Evolutionary conservation across 1,140 invertebrate species (phyloP), one percentile per base, ranked within the genome.

Genomic region (Triops longicaudatus): DNA sequence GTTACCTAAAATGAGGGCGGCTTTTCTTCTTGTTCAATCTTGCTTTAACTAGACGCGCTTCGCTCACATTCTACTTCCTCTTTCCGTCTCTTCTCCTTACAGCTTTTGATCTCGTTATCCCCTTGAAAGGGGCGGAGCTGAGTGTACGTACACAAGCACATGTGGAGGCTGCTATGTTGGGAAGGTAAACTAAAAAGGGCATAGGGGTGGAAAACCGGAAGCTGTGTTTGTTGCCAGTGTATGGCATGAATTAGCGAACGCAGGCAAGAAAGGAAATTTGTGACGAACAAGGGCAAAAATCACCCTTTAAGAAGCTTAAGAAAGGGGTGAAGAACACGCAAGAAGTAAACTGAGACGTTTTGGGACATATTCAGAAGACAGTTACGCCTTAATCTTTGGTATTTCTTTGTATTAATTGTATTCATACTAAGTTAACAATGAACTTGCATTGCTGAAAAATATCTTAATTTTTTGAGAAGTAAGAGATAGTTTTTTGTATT

Each of bases 171-270:
- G 50, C 14, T 7, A 17, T 63, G 50, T 63, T 63, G 6, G 31
- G 22, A 63, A 63, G 50, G 50, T 63, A 63, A 63, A 63, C 50
- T 63, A 37, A 37, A 37, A 37, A 63, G 50, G 50, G 50, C 50
- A 63, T 63, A 63, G 50, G 50, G 50, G 50, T 37, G 31, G 31
- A 37, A n/a, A n/a, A 63, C 50, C 50, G 50, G 50, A 63, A 63
- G 50, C 50, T 63, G 50, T 7, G 31, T 7, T 4, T 37, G 31
- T 37, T 37, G 31, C 10, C 50, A 63, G 17, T 12, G 50, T 22
- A 63, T 22, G 50, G 50, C 50, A n/a, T 63, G 50, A 63, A 63
- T 63, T 63, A 63, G 50, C 50, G 50, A 22, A 63, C 50, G 50
- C 50, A 9, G 50, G 50, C n/a, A n/a, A n/a, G n/a, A n/a, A 14